Evolutionary conservation across 1,140 invertebrate species (phyloP), one percentile per base, ranked within the genome.

Genomic region (Drosophila lacertosa): DNA sequence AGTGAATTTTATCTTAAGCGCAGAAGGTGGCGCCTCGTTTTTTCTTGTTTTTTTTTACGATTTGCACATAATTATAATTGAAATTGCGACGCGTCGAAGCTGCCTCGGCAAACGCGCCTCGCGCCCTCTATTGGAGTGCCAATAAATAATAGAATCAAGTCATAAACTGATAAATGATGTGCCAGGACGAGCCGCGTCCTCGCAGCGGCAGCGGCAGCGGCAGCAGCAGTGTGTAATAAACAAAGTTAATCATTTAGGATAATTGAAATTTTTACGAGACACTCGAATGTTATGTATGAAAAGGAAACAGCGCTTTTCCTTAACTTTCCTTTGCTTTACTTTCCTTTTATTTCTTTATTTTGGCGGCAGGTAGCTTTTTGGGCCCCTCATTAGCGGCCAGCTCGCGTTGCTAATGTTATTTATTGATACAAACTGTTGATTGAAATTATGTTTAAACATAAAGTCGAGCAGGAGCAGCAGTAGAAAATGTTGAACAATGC

Each of bases 91-190:
- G 77, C 66, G 55, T 75, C 77, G 60, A 69, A 57, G 64, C 57
- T 15, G 50, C 35, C 68, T 55, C 42, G 40, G 53, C 59, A 53
- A 54, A 53, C 48, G 16, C 24, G 15, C 9, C 40, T 11, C 7
- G 20, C 24, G 22, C 44, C 50, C 32, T 54, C 58, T 55, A 62
- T 84, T 72, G 59, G 74, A 77, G 70, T 78, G 83, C 77, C 89
- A 90, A 90, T 90, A 90, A 90, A 90, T 90, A 90, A 90, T 90
- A 89, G 82, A 84, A 90, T 90, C 77, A 90, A 90, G 88, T 89
- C 83, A 89, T 82, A 88, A 88, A 88, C 83, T 88, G 77, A 88
- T 83, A 89, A 89, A 82, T 77, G 78, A 79, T 88, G 82, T 64
- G 71, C 74, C 77, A 57, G 32, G 69, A 48, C 39, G 63, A 50